Evolutionary conservation across 2,797 vertebrate genomes (phyloP).

Genomic region (Ara ararauna): DNA sequence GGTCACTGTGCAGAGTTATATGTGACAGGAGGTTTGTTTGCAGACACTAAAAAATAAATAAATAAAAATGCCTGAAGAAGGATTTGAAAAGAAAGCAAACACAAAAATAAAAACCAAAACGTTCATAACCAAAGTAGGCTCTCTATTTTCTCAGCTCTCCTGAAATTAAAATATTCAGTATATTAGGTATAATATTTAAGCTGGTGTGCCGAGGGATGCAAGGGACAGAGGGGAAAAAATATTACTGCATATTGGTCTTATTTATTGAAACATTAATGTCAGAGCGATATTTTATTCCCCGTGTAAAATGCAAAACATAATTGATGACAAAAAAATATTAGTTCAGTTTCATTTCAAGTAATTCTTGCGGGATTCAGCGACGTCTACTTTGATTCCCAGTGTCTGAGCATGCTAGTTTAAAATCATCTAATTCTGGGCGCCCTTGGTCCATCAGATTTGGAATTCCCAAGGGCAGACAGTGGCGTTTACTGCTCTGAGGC

Average conservation of each 20-base stretch:
- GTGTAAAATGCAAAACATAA: not conserved
- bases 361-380: not conserved
- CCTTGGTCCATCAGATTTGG: not conserved
- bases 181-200: not conserved
- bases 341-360: not conserved
- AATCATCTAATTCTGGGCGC: not conserved
- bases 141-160: not conserved
- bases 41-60: not conserved
- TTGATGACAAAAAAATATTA: not conserved
- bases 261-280: not conserved
- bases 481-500: not conserved
- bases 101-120: not conserved
- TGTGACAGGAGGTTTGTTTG: not conserved
- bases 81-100: slow-evolving; percentile 13
- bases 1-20: not conserved
- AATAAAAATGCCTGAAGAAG: not conserved
- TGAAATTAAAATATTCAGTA: not conserved
- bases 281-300: not conserved
- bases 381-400: not conserved
- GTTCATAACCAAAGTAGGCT: not conserved
- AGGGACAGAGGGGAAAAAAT: not conserved
- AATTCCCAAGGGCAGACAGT: not conserved
- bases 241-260: not conserved
- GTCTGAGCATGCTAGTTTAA: not conserved
- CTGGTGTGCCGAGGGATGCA: not conserved